Evolutionary conservation across 2,113 vertebrate species (phyloP), one percentile per base, ranked within the genome.

Genomic region (Micronycteris hirsuta): DNA sequence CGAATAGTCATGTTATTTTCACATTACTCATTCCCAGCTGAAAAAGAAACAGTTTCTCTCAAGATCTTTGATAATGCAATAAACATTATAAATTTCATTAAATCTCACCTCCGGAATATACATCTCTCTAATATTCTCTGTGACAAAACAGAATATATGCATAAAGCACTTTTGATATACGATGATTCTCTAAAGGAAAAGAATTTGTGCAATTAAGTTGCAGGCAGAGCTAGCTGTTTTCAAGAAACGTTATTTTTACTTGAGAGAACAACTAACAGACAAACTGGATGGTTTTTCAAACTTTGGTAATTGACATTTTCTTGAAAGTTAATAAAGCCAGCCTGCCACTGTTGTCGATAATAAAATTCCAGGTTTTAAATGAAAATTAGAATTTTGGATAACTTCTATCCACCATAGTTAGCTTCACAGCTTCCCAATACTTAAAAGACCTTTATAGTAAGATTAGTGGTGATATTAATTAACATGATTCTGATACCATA

Each of bases 351-450:
- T 22, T 61, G 47, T 38, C 78, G 76, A 47, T 65, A 85, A 89
- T 38, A 83, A 88, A 91, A 94, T 61, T 78, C 2, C 14, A 86
- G 33, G 33, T 68, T 68, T 49, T 12, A 14, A 41, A 41, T 78
- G 31, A 86, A 94, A 94, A 78, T 70, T 68, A 74, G 86, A 96
- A 78, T 86, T 91, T 91, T 81, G 28, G 17, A 54, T 20, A 89
- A 95, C 28, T 24, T 86, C 1, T 67, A 89, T 71, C 43, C 52
- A n/a, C 52, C 45, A 78, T 15, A n/a, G 4, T 86, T 22, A 88
- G 36, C 15, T 58, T 77, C 28, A 80, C 11, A 82, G 38, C 2
- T 86, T 80, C 36, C 19, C 36, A 73, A 7, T 8, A 49, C 33
- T 49, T 56, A 90, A 86, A 90, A 68, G 19, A 70, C 1, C 3